Evolutionary conservation across 2,113 vertebrate species (phyloP).

Genomic region (Sterrhoptilus dennistouni): DNA sequence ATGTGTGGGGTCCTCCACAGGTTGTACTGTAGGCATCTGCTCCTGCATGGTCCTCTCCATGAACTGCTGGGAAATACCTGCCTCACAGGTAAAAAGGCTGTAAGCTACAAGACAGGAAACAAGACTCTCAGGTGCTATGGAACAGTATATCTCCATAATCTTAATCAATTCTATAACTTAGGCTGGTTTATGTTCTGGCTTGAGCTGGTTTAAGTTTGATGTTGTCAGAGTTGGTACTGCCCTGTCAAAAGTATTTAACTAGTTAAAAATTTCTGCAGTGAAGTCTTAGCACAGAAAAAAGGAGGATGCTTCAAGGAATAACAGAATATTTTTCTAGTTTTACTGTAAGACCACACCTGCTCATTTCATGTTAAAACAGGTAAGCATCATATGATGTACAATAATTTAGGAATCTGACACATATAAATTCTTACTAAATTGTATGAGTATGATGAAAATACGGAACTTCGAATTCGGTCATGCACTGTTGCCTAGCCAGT

Average conservation of each 20-base stretch:
- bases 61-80: background rate
- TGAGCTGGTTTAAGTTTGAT: background rate
- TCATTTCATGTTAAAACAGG: background rate
- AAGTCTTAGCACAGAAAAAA: background rate
- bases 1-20: background rate
- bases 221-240: background rate
- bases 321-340: background rate
- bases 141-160: background rate
- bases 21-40: background rate
- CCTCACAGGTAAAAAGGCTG: background rate
- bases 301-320: background rate
- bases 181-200: background rate
- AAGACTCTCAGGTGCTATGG: background rate
- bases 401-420: background rate
- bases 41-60: background rate
- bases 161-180: background rate
- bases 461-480: background rate
- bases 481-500: background rate
- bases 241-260: background rate
- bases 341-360: background rate
- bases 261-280: background rate
- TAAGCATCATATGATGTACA: background rate
- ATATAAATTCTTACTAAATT: background rate
- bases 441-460: background rate
- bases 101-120: background rate